These are phyloP conservation scores for Diarsia rubi DNA, from an alignment of 2,888 invertebrate species.

Conservation along the genomic window DNA sequence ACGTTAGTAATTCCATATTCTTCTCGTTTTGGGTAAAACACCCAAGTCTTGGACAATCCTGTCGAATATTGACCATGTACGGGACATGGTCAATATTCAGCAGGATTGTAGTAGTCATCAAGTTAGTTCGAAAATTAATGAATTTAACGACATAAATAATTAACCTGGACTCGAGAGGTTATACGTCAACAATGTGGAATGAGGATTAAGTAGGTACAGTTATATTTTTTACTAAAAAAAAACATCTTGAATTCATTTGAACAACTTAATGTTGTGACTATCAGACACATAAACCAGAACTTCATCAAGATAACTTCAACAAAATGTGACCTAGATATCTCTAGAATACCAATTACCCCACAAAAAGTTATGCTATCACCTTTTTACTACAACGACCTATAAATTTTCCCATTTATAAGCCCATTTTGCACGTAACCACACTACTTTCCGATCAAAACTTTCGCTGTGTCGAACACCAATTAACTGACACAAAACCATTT, in stretches of 20 bases:
- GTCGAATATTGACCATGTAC: too few species aligned
- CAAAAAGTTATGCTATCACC: background rate
- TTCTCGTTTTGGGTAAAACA: too few species aligned
- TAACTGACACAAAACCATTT: slow-evolving; percentile 58
- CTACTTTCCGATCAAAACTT: slow-evolving; percentile 51
- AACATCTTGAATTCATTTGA: background rate
- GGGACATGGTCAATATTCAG: too few species aligned
- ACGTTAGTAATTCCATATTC: too few species aligned
- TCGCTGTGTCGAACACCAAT: slow-evolving; percentile 44
- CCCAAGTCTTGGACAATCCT: too few species aligned
- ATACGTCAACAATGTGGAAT: too few species aligned
- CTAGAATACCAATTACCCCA: background rate
- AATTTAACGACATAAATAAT: too few species aligned
- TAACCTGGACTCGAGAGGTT: too few species aligned
- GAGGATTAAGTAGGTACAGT: too few species aligned
- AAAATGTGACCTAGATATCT: background rate
- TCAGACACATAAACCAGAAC: background rate
- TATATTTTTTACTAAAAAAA: too few species aligned
- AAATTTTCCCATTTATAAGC: slow-evolving; percentile 14
- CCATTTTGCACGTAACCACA: slow-evolving; percentile 31
- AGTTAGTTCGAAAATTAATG: too few species aligned
- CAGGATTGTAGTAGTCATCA: too few species aligned
- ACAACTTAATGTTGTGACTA: background rate
- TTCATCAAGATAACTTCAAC: background rate
- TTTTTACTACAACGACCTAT: background rate